Base-by-base conservation (phyloP, 2,797 vertebrate genomes). In the Micrastur ruficollis region DNA sequence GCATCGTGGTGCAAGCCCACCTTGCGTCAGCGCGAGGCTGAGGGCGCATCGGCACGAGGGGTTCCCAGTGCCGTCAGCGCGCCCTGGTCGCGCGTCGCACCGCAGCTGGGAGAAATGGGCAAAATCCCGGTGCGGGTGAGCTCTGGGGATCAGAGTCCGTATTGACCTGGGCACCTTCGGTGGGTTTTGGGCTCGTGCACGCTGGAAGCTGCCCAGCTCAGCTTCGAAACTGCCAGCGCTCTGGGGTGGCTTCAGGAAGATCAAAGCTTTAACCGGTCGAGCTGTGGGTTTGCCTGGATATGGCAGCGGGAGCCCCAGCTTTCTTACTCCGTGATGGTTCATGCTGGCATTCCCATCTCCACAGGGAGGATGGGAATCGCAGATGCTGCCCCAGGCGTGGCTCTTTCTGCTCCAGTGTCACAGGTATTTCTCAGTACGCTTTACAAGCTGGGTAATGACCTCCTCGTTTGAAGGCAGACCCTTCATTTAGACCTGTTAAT, bases 401-500 rank as follows among this genome's bases (percentile, higher is more conserved):
- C 75, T 14, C 26, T 23, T 29, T 23, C 71, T 19, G 50, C 50
- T 44, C 15, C 20, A 5, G 40, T 8, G 5, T 55, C 8, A 4
- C 32, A 6, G n/a, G 32, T 5, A 5, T 12, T 46, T 36, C 9
- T 22, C 4, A 4, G 40, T 29, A 21, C 42, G 8, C 42, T 44
- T 44, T 44, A 17, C 16, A 32, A 21, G 42, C 36, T 18, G 32
- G 31, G 4, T 32, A 2, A 14, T 22, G 10, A 6, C 40, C 53
- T 12, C 47, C 26, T 26, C 8, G 38, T 34, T 14, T 18, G 25
- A 13, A 42, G 71, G 53, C 3, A 17, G 38, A 22, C 18, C 63
- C 47, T 38, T 36, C 11, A 1, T 26, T 29, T 17, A 26, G 32
- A 16, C 1, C 2, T 2, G 17, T 31, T 13, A 16, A 16, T 9